phyloP scores from a whole-genome alignment of 2,888 invertebrate species.

The Kuschelorhynchus macadamiae region DNA sequence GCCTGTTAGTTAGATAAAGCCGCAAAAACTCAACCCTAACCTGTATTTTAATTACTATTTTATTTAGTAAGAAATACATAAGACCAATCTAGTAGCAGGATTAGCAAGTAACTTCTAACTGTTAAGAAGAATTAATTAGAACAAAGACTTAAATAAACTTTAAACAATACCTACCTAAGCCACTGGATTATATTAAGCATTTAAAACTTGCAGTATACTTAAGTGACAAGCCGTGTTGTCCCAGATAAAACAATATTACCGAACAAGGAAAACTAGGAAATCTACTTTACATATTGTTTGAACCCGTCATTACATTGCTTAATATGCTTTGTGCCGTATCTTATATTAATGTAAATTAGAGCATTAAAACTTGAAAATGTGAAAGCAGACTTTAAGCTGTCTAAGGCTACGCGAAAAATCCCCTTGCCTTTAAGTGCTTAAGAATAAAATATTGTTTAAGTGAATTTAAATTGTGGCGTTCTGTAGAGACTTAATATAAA shows the following conservation, averaged over 20 bases:
- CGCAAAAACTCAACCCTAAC: no score
- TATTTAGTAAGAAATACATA: no score
- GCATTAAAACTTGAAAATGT: constrained; percentile 40
- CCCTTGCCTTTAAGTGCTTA: constrained; percentile 25
- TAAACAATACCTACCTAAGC: no score
- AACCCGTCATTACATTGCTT: constrained; percentile 34
- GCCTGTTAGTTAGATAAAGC: no score
- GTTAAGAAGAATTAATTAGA: no score
- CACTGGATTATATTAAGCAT: constrained; percentile 6
- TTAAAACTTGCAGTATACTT: constrained; percentile 77
- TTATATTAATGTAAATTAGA: constrained; percentile 44
- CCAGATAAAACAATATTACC: constrained; percentile 14
- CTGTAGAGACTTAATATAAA: no score
- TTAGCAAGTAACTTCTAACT: no score
- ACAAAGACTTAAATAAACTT: no score
- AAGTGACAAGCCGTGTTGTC: constrained; percentile 21
- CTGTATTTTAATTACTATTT: no score
- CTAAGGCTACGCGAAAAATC: constrained; percentile 30
- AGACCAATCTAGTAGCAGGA: no score
- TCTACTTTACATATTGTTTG: constrained; percentile 39
- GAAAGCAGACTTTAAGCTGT: constrained; percentile 29
- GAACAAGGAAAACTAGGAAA: constrained; percentile 5
- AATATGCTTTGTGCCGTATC: constrained; percentile 26
- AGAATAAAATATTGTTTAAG: constrained; percentile 25
- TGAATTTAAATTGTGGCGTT: constrained; percentile 19